Evolutionary conservation across 2,113 vertebrate species (phyloP), one percentile per base, ranked within the genome.

Genomic region (Turdus rufiventris): DNA sequence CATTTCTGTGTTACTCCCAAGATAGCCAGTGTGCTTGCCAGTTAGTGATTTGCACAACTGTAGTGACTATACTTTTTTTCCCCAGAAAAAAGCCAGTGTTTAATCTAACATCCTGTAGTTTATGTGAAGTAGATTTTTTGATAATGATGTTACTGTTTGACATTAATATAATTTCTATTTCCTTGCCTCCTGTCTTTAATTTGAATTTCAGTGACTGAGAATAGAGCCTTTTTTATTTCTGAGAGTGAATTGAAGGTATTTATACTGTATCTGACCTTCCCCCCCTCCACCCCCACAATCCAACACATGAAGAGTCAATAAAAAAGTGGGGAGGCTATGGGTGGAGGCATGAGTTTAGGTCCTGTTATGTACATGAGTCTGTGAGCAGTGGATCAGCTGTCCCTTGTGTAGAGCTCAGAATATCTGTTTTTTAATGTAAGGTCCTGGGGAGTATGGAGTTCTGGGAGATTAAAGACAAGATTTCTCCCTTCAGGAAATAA

Each of bases 321-420:
- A 48, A 43, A 66, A 33, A 45, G 8, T 61, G 36, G 23, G 12
- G 19, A 54, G 60, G 16, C 54, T 14, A 2, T 34, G 58, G n/a
- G 18, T 53, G 15, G 26, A 79, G 58, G 21, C 77, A 50, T 0
- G 11, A 68, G 26, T 68, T 10, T 23, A 33, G 65, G 36, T 65
- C 25, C 40, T 48, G 23, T 23, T 58, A 31, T 0, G 0, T 14
- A 7, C 0, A 0, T 25, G 12, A 40, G 8, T 53, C 51, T 53
- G 1, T 56, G 33, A 62, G 34, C 8, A 11, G n/a, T 33, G 24
- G 16, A 21, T 58, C 38, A 40, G 38, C 31, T 7, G 10, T 48
- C 25, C 24, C 15, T 54, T 28, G 13, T 0, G 1, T 0, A 50
- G 21, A 72, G 23, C 2, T 2, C 31, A 56, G 14, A 34, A 15